Percentiles rank a stretch among this genome's conserved stretches.
phyloP scores from a whole-genome alignment of 2,888 invertebrate genomes.

The Atethmia centrago region DNA sequence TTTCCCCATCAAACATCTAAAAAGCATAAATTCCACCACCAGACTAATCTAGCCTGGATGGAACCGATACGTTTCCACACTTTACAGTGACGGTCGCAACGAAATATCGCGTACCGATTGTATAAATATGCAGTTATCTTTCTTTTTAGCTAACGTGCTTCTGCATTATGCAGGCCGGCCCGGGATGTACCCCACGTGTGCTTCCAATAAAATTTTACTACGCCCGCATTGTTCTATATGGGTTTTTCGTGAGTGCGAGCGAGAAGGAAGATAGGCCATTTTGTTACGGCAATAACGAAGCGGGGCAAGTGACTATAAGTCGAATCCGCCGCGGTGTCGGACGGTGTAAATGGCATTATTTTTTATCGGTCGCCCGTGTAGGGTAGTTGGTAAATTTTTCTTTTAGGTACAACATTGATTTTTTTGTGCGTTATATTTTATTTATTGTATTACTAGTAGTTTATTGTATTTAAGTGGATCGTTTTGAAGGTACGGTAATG shows the following conservation, averaged over 20 bases:
- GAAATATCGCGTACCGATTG: constrained; percentile 88
- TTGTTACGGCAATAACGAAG: constrained; percentile 82
- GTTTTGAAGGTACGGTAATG: constrained; percentile 35
- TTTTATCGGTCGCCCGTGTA: constrained; percentile 77
- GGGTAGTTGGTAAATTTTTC: constrained; percentile 71
- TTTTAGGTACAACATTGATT: constrained; percentile 76
- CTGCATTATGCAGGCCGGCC: constrained; percentile 87
- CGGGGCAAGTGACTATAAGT: constrained; percentile 83
- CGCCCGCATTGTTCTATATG: constrained; percentile 85
- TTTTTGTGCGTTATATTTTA: constrained; percentile 63
- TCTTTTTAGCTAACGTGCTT: constrained; percentile 89
- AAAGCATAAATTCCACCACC: constrained; percentile 19
- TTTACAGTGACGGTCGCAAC: constrained; percentile 87
- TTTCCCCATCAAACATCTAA: constrained; percentile 29
- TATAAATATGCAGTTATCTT: constrained; percentile 90
- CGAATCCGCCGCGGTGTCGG: constrained; percentile 74
- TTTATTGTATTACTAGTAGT: constrained; percentile 57
- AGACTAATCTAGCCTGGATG: constrained; percentile 43
- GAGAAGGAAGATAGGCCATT: constrained; percentile 80
- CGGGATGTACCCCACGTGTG: constrained; percentile 84
- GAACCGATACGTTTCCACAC: constrained; percentile 56
- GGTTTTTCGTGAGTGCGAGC: constrained; percentile 76
- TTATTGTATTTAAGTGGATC: constrained; percentile 58
- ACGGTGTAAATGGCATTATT: constrained; percentile 78
- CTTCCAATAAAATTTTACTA: constrained; percentile 89